Conservation (phyloP, 2,113 vertebrate species). For the Diglossa brunneiventris region DNA sequence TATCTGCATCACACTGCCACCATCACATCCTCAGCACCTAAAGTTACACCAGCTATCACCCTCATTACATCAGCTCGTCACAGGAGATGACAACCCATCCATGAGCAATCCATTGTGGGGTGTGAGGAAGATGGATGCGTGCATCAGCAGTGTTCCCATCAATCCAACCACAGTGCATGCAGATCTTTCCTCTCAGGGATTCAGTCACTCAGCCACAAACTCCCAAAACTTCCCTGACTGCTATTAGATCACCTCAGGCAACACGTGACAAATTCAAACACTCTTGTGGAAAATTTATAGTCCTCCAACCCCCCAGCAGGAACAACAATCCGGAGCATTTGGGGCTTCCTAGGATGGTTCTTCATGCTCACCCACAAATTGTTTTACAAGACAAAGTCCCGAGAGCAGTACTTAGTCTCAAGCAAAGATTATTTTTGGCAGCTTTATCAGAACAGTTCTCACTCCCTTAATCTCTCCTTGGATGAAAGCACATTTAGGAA, state of each 20-base stretch:
- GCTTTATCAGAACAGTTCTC: conserved; percentile 3
- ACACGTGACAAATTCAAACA: not conserved
- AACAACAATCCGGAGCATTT: not conserved
- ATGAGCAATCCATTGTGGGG: not conserved
- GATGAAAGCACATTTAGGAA: not conserved
- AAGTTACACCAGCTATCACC: not conserved
- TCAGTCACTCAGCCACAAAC: not conserved
- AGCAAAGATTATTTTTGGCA: conserved; percentile 36
- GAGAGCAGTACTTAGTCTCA: not conserved
- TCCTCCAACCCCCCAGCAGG: not conserved
- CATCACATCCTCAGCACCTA: not conserved
- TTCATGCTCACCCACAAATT: not conserved
- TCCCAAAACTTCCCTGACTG: not conserved
- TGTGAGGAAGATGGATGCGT: not conserved
- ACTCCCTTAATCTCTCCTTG: not conserved
- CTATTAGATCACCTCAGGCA: not conserved
- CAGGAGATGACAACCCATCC: not conserved
- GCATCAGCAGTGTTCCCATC: not conserved
- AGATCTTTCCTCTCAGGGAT: not conserved
- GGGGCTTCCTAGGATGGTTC: not conserved
- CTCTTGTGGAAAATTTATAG: not conserved
- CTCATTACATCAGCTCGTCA: not conserved
- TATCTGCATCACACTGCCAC: not conserved
- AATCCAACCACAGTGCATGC: fast-evolving
- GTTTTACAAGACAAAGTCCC: not conserved